phyloP scores from a whole-genome alignment of 1,140 invertebrate genomes.

The Tetraneura akinire region DNA sequence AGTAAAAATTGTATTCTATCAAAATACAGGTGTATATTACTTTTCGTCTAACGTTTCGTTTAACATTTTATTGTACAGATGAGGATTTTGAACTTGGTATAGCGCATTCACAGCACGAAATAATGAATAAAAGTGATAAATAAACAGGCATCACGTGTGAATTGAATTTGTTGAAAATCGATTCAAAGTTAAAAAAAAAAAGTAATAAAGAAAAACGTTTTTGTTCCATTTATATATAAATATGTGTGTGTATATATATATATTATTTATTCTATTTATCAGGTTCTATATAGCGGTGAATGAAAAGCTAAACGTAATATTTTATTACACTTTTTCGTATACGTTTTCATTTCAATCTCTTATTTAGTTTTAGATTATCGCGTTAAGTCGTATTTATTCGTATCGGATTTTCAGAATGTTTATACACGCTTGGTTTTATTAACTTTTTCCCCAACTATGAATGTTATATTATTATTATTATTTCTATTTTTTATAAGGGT shows the following conservation, averaged over 20 bases:
- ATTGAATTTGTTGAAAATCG: slow-evolving; percentile 30
- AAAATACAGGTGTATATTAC: neutral
- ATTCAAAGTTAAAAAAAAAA: neutral
- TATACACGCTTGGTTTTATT: neutral
- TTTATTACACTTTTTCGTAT: neutral
- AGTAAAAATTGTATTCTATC: too few species aligned
- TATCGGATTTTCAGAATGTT: neutral
- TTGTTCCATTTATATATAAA: neutral
- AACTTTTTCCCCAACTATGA: neutral
- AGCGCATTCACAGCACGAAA: neutral
- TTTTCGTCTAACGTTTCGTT: too few species aligned
- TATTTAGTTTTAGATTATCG: neutral
- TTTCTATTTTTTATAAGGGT: neutral
- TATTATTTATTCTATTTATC: too few species aligned
- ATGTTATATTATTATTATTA: neutral
- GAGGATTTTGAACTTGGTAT: neutral
- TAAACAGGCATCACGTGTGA: slow-evolving; percentile 35
- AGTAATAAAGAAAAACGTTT: slow-evolving; percentile 23
- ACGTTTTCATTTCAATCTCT: slow-evolving; percentile 4
- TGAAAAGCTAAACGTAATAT: slow-evolving; percentile 6
- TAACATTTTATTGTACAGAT: too few species aligned
- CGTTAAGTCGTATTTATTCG: neutral
- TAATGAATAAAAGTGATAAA: slow-evolving; percentile 13
- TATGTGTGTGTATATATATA: neutral
- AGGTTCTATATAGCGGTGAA: neutral